Evolutionary conservation across 2,888 invertebrate genomes (phyloP), one percentile per base, ranked within the genome.

Genomic region (Nemapogon koenigi): DNA sequence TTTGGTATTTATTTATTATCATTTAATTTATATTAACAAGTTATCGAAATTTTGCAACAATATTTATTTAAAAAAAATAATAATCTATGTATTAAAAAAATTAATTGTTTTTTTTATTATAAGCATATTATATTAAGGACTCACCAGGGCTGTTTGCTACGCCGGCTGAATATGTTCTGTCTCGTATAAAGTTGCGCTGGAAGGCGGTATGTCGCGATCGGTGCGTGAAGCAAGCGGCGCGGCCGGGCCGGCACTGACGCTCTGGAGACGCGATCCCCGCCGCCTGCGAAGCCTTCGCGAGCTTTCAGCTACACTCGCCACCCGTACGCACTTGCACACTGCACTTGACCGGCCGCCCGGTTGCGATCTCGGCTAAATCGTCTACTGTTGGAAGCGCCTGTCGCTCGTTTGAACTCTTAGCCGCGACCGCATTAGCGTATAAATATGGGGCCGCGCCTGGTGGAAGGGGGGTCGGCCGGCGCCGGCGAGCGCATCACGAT

Each of bases 221-320:
- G 35, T 36, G 62, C 78, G 78, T 78, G 67, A 57, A 67, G 59
- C 63, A 67, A 57, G 59, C 62, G 75, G 75, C 78, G 70, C 78
- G 78, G 76, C 75, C 73, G 72, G 73, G 73, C 76, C 78, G 78
- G 78, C 78, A 78, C 78, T 78, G 75, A 72, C 69, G 72, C 70
- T 67, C 55, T 57, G 57, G 57, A 57, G 53, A 52, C 49, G 58
- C 55, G 60, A 55, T 50, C 54, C 56, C 58, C 55, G 51, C 51
- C 50, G 49, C 50, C 49, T 52, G 49, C 63, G 72, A 65, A 76
- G 75, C 73, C 75, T 76, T 68, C 68, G 65, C 68, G 67, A 75
- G 75, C 75, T 76, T 75, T 76, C 75, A 73, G 75, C 70, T 58
- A 67, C 68, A 71, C 72, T 67, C 62, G 59, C 67, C 65, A 65